A percentile compares a stretch with the other conserved stretches of the same genome.
Evolutionary conservation across 2,888 invertebrate species (phyloP).

Genomic region (Tricholauxania praeusta): DNA sequence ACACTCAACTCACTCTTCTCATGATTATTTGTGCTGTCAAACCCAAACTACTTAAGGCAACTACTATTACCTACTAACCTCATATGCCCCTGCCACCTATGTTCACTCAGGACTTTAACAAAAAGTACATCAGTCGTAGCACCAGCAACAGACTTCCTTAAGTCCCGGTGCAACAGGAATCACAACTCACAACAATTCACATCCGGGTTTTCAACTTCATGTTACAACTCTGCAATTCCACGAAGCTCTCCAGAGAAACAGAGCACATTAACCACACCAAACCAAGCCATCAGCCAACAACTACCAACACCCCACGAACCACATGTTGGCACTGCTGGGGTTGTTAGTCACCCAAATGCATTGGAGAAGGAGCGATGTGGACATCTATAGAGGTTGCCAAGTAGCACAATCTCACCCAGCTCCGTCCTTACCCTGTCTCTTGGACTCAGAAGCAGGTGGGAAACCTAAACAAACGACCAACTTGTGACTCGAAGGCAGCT

Average conservation of each 20-base stretch:
- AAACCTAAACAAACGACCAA: neutral
- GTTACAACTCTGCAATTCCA: constrained; percentile 33
- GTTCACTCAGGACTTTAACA: neutral
- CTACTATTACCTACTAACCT: neutral
- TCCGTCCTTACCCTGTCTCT: neutral
- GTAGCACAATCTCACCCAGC: neutral
- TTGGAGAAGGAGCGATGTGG: too few species aligned
- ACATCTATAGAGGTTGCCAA: neutral
- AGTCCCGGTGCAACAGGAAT: constrained; percentile 38
- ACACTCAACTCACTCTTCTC: neutral
- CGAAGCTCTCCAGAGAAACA: constrained; percentile 21
- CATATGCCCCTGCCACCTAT: neutral
- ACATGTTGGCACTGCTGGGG: too few species aligned
- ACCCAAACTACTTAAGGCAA: constrained; percentile 13
- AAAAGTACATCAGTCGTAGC: constrained; percentile 15
- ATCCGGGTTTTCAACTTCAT: constrained; percentile 36
- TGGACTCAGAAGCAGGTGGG: neutral
- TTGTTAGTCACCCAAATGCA: too few species aligned
- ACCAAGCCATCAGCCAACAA: neutral
- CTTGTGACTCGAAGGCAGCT: constrained; percentile 4
- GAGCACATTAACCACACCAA: neutral
- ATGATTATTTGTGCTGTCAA: neutral
- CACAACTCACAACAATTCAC: constrained; percentile 35
- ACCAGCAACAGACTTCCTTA: constrained; percentile 25
- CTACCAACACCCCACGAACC: too few species aligned